Conservation (phyloP, 2,113 vertebrate genomes). For the Gorilla gorilla region DNA sequence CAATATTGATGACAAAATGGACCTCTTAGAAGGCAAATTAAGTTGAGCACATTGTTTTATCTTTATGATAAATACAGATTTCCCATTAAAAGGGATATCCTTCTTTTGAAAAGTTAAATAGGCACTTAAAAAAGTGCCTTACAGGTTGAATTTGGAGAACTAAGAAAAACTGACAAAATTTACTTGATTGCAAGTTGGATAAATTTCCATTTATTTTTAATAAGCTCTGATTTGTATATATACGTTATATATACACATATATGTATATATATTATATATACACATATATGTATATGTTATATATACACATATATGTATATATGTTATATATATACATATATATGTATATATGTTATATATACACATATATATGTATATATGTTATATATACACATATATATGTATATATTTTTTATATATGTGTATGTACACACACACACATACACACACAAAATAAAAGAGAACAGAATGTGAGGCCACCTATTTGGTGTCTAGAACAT, state of each 20-base stretch:
- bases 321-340: too few relatives aligned
- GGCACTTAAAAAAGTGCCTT: not conserved
- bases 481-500: not conserved
- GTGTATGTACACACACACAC: not conserved
- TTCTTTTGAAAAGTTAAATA: slow-evolving; percentile 36
- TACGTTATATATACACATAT: too few relatives aligned
- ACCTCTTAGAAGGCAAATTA: slow-evolving; percentile 34
- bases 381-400: too few relatives aligned
- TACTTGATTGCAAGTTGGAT: slow-evolving; percentile 8
- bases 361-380: too few relatives aligned
- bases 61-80: slow-evolving; percentile 32
- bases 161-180: slow-evolving; percentile 25
- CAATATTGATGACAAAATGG: slow-evolving; percentile 45
- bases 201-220: not conserved
- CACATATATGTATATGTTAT: too few relatives aligned
- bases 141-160: not conserved
- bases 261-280: too few relatives aligned
- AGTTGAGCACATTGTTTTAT: slow-evolving; percentile 20
- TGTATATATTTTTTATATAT: too few relatives aligned
- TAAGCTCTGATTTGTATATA: not conserved
- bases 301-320: too few relatives aligned
- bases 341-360: too few relatives aligned
- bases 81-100: slow-evolving; percentile 40
- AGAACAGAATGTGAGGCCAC: not conserved
- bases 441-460: not conserved